phyloP scores from a whole-genome alignment of 2,888 invertebrate genomes.

The Ophion slaviceki region DNA sequence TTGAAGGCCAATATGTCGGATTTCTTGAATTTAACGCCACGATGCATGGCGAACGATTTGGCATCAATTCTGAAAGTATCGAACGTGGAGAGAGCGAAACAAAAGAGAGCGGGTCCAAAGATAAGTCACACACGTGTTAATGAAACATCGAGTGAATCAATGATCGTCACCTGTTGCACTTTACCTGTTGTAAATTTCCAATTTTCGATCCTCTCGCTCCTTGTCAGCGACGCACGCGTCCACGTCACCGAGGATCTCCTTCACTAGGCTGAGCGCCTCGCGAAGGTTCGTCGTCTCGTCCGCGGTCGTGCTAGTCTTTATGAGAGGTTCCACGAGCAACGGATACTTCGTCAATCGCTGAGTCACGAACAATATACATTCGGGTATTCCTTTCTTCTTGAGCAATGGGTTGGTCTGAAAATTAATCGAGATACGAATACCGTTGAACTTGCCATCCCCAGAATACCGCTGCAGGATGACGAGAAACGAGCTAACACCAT shows the following conservation, averaged over 20 bases:
- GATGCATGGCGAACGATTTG: slow-evolving; percentile 94
- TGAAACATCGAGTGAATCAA: slow-evolving; percentile 26
- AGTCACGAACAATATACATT: slow-evolving; percentile 97
- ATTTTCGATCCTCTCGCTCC: slow-evolving; percentile 93
- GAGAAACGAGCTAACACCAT: background rate
- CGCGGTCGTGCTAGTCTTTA: slow-evolving; percentile 94
- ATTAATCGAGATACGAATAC: slow-evolving; percentile 17
- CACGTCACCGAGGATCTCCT: slow-evolving; percentile 95
- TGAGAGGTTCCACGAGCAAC: slow-evolving; percentile 93
- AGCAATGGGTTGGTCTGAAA: slow-evolving; percentile 90
- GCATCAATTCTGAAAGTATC: slow-evolving; percentile 89
- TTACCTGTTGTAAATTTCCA: slow-evolving; percentile 93
- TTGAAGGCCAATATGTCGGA: slow-evolving; percentile 94
- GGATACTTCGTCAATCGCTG: slow-evolving; percentile 98
- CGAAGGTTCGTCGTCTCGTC: slow-evolving; percentile 92
- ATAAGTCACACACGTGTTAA: background rate
- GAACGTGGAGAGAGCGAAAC: background rate
- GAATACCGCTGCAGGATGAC: background rate
- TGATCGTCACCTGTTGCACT: slow-evolving; percentile 55
- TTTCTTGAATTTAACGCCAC: slow-evolving; percentile 96
- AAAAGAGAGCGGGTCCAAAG: background rate
- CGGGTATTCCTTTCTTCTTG: slow-evolving; percentile 97
- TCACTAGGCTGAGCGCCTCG: slow-evolving; percentile 91
- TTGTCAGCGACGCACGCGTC: slow-evolving; percentile 97
- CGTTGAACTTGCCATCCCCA: background rate